Conservation (phyloP, 2,888 invertebrate species). For the Himalopsyche anomala region DNA sequence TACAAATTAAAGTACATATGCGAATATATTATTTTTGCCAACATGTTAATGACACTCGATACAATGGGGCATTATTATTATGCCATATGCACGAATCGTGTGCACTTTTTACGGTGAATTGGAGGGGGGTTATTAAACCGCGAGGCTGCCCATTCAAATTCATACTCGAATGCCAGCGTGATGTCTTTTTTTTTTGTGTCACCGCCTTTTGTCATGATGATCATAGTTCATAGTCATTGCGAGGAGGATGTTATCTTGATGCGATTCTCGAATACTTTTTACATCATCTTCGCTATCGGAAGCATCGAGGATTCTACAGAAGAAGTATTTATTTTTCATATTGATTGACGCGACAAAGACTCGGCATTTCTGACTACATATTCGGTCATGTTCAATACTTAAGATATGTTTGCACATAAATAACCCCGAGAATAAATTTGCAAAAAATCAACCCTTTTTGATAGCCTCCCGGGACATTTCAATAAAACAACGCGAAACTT, state of each 20-base stretch:
- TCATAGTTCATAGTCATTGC: not conserved
- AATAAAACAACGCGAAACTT: too few species aligned
- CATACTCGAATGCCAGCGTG: slow-evolving; percentile 36
- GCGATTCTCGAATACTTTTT: not conserved
- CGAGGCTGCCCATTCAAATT: slow-evolving; percentile 45
- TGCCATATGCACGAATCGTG: slow-evolving; percentile 56
- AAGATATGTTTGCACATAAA: too few species aligned
- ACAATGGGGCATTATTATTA: slow-evolving; percentile 57
- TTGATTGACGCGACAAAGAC: not conserved
- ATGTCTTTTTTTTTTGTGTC: slow-evolving; percentile 41
- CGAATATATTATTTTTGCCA: not conserved
- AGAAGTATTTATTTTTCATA: not conserved
- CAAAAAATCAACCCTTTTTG: too few species aligned
- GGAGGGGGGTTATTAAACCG: slow-evolving; percentile 56
- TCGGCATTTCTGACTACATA: not conserved
- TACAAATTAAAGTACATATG: not conserved
- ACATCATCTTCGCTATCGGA: not conserved
- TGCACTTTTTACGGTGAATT: slow-evolving; percentile 52
- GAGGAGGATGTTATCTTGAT: not conserved
- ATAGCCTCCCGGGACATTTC: too few species aligned
- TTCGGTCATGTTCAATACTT: not conserved
- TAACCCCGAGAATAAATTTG: too few species aligned
- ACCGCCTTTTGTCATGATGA: slow-evolving; percentile 43
- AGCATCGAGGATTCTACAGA: not conserved
- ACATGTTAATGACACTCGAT: slow-evolving; percentile 7